Base-by-base conservation (phyloP, 2,888 invertebrate species). In the Dermolepida albohirtum region DNA sequence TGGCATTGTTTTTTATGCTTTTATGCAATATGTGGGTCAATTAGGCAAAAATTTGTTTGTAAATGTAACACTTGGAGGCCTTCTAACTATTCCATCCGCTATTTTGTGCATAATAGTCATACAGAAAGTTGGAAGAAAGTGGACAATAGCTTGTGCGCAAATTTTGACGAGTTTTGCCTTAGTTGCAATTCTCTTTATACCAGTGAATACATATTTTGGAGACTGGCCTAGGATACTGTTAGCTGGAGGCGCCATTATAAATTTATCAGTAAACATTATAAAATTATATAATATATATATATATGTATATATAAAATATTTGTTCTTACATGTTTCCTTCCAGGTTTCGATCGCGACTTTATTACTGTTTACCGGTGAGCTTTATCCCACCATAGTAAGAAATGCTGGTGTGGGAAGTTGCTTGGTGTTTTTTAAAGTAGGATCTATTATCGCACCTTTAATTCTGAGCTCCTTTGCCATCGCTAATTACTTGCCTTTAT, bases 391-490 rank as follows among this genome's bases (percentile, higher is more conserved):
- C 0, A 86, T 91, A 12, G 87, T 92, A 2, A 85, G 94, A 14
- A 94, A 94, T 77, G 89, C 89, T 12, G 93, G 92, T 1, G 87
- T 94, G 54, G 92, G 93, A 8, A 86, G 88, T 0, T 90, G 91
- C 54, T 89, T 92, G 0, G 91, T 90, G 83, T 91, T 90, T 75
- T 91, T 92, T 1, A 86, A 93, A 70, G 82, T 93, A 51, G 94
- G 93, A n/a, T 92, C 93, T 0, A 91, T 93, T 87, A 75, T 90
- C 14, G 80, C 83, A 1, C 83, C 83, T 1, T 66, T 83, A 10
- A 69, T 82, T 5, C 76, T 82, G 40, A 73, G 79, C 1, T 69
- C 81, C 41, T 76, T 79, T 34, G 76, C 75, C 11, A 57, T 77
- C 8, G 70, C 74, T 0, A 68, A 72, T 34, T 77, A 72, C 68